Percentiles rank a stretch among this genome's conserved stretches.
Conservation (phyloP, 2,113 vertebrate genomes). For the Hystrix brachyura region DNA sequence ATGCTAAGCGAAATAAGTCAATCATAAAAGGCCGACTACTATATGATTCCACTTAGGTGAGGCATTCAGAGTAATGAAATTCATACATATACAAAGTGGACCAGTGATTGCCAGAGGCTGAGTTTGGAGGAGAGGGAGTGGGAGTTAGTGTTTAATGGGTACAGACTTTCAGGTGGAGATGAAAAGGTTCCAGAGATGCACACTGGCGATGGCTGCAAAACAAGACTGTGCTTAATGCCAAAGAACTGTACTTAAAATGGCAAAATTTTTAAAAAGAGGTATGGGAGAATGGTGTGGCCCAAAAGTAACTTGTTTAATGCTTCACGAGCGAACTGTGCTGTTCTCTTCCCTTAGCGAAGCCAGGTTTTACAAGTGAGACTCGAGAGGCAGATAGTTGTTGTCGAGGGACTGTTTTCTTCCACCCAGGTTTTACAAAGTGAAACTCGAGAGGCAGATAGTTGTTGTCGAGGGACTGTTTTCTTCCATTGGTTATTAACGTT, state of each 20-base stretch:
- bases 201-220: neutral
- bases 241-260: neutral
- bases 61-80: neutral
- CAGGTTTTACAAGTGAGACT: neutral
- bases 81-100: neutral
- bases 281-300: neutral
- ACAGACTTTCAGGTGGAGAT: neutral
- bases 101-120: neutral
- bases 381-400: neutral
- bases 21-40: neutral
- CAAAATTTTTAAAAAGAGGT: neutral
- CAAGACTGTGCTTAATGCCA: neutral
- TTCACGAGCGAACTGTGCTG: neutral
- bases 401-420: neutral
- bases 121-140: neutral
- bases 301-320: neutral
- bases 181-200: neutral
- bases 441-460: neutral
- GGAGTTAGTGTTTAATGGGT: neutral
- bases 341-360: neutral
- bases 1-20: conserved; percentile 5
- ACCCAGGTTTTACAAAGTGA: neutral
- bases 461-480: neutral
- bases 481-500: conserved; percentile 13
- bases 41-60: neutral